Evolutionary conservation across 2,888 invertebrate genomes (phyloP).

Genomic region (Synanthedon andrenaeformis): DNA sequence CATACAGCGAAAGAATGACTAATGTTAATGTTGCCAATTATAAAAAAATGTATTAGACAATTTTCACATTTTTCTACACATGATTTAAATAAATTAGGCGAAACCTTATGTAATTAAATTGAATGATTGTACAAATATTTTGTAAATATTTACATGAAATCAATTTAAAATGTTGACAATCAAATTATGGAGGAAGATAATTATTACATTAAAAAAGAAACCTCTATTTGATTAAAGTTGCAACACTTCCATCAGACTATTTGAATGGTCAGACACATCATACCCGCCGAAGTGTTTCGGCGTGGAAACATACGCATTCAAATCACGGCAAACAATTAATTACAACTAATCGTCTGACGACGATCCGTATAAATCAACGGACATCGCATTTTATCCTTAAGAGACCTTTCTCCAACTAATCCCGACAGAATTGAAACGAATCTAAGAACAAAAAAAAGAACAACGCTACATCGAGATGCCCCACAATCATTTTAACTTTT

Average conservation of each 20-base stretch:
- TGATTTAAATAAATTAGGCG: too few relatives aligned
- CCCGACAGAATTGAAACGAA: conserved; percentile 65
- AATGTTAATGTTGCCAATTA: too few relatives aligned
- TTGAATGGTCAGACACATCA: conserved; percentile 9
- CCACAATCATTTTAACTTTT: conserved; percentile 67
- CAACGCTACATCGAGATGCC: conserved; percentile 49
- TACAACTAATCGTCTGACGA: conserved; percentile 43
- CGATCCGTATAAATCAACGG: conserved; percentile 62
- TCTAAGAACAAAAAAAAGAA: conserved; percentile 61
- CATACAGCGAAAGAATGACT: too few relatives aligned
- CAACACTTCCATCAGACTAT: conserved; percentile 7
- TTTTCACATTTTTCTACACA: too few relatives aligned
- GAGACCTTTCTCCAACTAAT: conserved; percentile 62
- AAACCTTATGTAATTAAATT: too few relatives aligned
- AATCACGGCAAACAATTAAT: conserved; percentile 50
- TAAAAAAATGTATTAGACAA: too few relatives aligned
- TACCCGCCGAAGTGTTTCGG: conserved; percentile 22
- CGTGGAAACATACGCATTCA: conserved; percentile 27
- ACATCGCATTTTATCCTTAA: conserved; percentile 56
- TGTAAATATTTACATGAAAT: too few relatives aligned
- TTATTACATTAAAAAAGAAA: too few relatives aligned
- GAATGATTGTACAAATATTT: too few relatives aligned
- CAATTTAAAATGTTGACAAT: too few relatives aligned
- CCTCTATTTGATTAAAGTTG: neutral
- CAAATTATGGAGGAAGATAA: too few relatives aligned